A percentile compares a stretch with the other conserved stretches of the same genome.
Evolutionary conservation across 2,888 invertebrate genomes (phyloP).

Genomic region (Choreutis nemorana): DNA sequence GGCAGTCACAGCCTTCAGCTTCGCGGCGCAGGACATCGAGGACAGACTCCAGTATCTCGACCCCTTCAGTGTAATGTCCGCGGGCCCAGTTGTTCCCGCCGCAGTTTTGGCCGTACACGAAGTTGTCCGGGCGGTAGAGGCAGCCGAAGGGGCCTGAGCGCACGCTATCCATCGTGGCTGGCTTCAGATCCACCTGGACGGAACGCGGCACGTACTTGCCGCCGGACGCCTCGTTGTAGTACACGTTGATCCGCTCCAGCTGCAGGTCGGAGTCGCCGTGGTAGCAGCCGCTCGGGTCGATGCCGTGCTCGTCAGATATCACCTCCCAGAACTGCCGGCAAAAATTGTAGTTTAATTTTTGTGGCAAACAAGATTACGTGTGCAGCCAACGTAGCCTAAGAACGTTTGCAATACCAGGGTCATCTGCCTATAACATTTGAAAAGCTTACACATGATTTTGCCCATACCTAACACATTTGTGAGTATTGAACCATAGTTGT

Average conservation of each 20-base stretch:
- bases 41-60: slow-evolving; percentile 82
- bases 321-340: slow-evolving; percentile 73
- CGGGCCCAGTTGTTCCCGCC: slow-evolving; percentile 61
- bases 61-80: slow-evolving; percentile 94
- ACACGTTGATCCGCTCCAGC: slow-evolving; percentile 78
- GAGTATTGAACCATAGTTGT: too few species aligned
- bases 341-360: neutral
- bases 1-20: slow-evolving; percentile 90
- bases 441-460: too few species aligned
- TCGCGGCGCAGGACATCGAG: slow-evolving; percentile 83
- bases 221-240: slow-evolving; percentile 74
- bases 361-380: neutral
- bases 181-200: slow-evolving; percentile 47
- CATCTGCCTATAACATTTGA: too few species aligned
- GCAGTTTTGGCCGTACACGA: slow-evolving; percentile 74
- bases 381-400: too few species aligned
- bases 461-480: too few species aligned
- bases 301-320: slow-evolving; percentile 81
- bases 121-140: slow-evolving; percentile 89
- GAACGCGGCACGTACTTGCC: slow-evolving; percentile 57
- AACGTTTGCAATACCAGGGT: too few species aligned
- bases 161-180: slow-evolving; percentile 80
- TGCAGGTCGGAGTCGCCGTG: slow-evolving; percentile 77
- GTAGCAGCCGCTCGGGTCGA: slow-evolving; percentile 74
- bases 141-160: slow-evolving; percentile 86